phyloP scores from a whole-genome alignment of 2,113 vertebrate genomes.

The Eulemur macaco region DNA sequence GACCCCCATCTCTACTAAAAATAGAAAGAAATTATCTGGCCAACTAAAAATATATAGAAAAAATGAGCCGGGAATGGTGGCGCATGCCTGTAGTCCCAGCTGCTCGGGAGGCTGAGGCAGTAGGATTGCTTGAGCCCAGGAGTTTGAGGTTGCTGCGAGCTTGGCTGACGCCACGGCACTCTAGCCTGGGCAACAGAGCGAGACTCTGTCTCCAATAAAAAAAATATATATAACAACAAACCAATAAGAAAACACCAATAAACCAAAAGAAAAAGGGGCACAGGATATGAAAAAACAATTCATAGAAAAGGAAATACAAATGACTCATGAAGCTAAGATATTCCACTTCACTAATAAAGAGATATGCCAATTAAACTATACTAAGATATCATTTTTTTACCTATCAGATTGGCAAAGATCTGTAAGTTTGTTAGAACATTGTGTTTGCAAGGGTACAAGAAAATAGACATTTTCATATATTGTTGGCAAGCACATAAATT shows the following conservation, averaged over 20 bases:
- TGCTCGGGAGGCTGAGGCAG: no score
- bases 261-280: not conserved
- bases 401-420: not conserved
- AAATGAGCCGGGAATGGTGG: no score
- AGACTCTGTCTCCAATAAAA: no score
- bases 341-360: constrained; percentile 32
- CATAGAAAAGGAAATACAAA: constrained; percentile 18
- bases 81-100: no score
- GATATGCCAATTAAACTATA: constrained; percentile 19
- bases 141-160: no score
- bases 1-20: no score
- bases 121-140: no score
- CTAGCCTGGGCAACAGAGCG: no score
- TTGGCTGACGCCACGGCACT: no score
- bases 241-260: constrained; percentile 6
- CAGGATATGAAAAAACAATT: not conserved
- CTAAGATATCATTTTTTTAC: constrained; percentile 29
- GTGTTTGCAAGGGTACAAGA: not conserved
- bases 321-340: not conserved
- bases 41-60: no score
- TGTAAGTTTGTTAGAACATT: not conserved
- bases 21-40: no score
- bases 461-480: constrained; percentile 5
- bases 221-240: not conserved
- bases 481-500: not conserved